Conservation (phyloP, 2,888 invertebrate species). For the Nomada ferruginata region DNA sequence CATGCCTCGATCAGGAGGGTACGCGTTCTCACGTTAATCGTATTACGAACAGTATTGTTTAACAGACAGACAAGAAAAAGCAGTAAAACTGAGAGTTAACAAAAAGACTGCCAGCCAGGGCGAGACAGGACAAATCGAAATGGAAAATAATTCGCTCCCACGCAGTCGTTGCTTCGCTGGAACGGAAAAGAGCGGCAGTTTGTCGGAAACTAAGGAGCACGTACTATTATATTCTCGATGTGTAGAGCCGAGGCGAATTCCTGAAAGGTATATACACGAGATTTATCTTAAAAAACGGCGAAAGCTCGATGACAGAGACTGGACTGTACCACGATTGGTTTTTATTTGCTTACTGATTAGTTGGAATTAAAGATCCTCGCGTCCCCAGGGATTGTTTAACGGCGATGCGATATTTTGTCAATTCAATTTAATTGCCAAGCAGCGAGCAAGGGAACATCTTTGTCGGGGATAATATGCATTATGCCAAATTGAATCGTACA, state of each 20-base stretch:
- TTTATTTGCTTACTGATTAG: not conserved
- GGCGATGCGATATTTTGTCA: slow-evolving; percentile 27
- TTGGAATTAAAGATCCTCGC: slow-evolving; percentile 66
- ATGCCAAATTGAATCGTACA: too few relatives aligned
- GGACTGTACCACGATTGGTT: not conserved
- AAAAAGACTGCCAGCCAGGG: slow-evolving; percentile 79
- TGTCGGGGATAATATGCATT: too few relatives aligned
- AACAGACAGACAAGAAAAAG: slow-evolving; percentile 69
- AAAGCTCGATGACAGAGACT: not conserved
- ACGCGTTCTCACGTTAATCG: slow-evolving; percentile 72
- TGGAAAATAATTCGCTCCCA: not conserved
- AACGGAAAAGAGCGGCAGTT: not conserved
- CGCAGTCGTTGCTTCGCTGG: slow-evolving; percentile 17
- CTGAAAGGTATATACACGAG: not conserved
- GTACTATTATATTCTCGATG: slow-evolving; percentile 13
- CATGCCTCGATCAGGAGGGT: slow-evolving; percentile 66
- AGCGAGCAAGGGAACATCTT: too few relatives aligned
- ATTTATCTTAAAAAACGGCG: too few relatives aligned
- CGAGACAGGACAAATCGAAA: slow-evolving; percentile 40
- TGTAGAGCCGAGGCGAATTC: slow-evolving; percentile 4
- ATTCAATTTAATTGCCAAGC: too few relatives aligned
- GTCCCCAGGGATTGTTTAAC: slow-evolving; percentile 68
- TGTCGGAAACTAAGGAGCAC: slow-evolving; percentile 20
- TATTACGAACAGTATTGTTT: slow-evolving; percentile 83
- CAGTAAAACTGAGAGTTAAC: slow-evolving; percentile 75